Base-by-base conservation (phyloP, 1,140 invertebrate species). In the Trachymyrmex septentrionalis region DNA sequence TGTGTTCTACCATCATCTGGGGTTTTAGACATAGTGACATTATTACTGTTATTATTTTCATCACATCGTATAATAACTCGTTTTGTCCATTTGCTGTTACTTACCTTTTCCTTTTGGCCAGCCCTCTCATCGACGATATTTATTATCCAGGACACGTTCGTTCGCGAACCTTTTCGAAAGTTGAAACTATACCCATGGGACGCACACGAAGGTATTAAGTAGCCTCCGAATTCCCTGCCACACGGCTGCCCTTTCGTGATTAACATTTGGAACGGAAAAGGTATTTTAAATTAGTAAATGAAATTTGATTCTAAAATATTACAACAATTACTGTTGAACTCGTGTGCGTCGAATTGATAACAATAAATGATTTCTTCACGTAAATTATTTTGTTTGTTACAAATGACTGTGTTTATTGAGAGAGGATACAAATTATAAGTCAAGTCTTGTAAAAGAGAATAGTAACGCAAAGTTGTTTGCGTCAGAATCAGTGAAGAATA, bases 111-210 rank as follows among this genome's bases (percentile, higher is more conserved):
- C 38, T 87, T 86, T 77, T 82, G 69, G 85, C 86, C 81, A 73
- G 72, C 30, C 86, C 67, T 85, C 77, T 85, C 77, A 59, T 82
- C 48, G 64, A 82, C 71, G 90, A 91, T 91, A 92, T 93, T 93
- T 94, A 92, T 75, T 92, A 93, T 89, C 87, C 93, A 87, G 89
- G 85, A 88, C 92, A 94, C 93, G 93, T 93, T 91, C 88, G 61
- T 80, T 61, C 71, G 88, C 88, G 90, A 89, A 92, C 90, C 92
- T 87, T 87, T 84, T 55, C 38, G 63, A 87, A 86, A 84, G 64
- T 87, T 80, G 63, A 80, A 61, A 44, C 53, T 57, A 48, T 55
- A 21, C 76, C 72, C 76, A 50, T 63, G 88, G 76, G 88, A 19
- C 59, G 75, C 38, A 16, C 61, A 69, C 85, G 72, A 90, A 90